A percentile compares a stretch with the other conserved stretches of the same genome.
Conservation (phyloP, 2,888 invertebrate species). For the Parasteatoda lunata region DNA sequence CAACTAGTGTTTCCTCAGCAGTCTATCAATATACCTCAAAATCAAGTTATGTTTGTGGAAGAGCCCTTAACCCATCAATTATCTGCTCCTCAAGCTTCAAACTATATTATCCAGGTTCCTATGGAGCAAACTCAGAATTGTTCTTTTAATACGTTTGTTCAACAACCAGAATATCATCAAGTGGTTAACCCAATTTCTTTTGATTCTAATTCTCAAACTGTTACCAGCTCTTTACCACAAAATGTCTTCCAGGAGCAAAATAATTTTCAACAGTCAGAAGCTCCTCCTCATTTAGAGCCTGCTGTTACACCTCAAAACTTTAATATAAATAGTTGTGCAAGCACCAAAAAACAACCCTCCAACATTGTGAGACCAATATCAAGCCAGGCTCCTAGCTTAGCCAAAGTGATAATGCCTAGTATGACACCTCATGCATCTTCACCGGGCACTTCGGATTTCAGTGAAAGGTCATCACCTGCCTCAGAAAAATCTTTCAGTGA, state of each 20-base stretch:
- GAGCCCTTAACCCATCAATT: slow-evolving; percentile 30
- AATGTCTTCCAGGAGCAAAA: neutral
- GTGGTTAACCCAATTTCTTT: slow-evolving; percentile 27
- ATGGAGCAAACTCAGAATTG: slow-evolving; percentile 51
- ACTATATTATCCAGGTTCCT: slow-evolving; percentile 58
- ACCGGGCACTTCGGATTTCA: slow-evolving; percentile 9
- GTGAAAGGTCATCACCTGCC: slow-evolving; percentile 29
- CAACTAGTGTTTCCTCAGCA: slow-evolving; percentile 59
- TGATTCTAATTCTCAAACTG: neutral
- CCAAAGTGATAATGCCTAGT: neutral
- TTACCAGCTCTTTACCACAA: neutral
- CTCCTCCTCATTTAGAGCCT: neutral
- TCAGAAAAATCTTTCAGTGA: slow-evolving; percentile 25
- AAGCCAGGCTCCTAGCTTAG: neutral
- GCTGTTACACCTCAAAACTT: neutral
- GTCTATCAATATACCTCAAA: slow-evolving; percentile 39
- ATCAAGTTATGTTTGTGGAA: slow-evolving; percentile 58
- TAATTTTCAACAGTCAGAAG: neutral
- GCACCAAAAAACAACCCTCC: neutral
- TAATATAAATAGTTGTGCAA: neutral
- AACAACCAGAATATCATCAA: slow-evolving; percentile 39
- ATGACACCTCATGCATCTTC: slow-evolving; percentile 8
- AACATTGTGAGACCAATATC: neutral
- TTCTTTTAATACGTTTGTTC: slow-evolving; percentile 35
- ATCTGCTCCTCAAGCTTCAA: slow-evolving; percentile 23